Evolutionary conservation across 2,113 vertebrate genomes (phyloP), one percentile per base, ranked within the genome.

Genomic region (Brachypodius melanocephalos): DNA sequence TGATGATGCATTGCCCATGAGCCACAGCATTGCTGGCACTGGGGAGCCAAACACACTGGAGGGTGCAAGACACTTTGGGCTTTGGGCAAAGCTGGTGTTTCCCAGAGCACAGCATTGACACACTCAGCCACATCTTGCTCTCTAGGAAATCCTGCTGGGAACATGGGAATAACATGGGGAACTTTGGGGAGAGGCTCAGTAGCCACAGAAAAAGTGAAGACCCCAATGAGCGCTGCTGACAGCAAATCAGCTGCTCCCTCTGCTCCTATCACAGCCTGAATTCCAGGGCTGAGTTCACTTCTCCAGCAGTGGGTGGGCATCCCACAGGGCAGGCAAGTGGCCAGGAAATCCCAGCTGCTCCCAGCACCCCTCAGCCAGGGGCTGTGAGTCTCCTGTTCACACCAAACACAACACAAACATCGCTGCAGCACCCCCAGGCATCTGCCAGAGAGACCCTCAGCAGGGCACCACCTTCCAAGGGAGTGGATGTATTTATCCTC

Each of bases 1-100:
- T 24, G n/a, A 42, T 24, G 36, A 42, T 28, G 34, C 3, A 1
- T 29, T 38, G 34, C 59, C 34, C 1, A 0, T 4, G 61, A 54
- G 20, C 48, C 0, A 0, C 8, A 11, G 48, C 80, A 11, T 2
- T 9, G 1, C 38, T 36, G 38, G 34, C 51, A 32, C 17, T 14
- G 46, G 10, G 14, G 22, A 4, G 38, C 38, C 38, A 38, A 10
- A 38, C 38, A 8, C 38, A 38, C 38, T 38, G 38, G 38, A 38
- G n/a, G n/a, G 20, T 3, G 14, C 36, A 28, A 4, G 31, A 8
- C 8, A 3, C 0, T 0, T 2, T 6, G 17, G 38, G 9, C 0
- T 12, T 1, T 1, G 28, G 63, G 58, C 38, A 3, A 19, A 46
- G 36, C 22, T 32, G 72, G 71, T 13, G 8, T 6, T 65, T 22